Base-by-base conservation (phyloP, 1,140 invertebrate genomes). In the Tetragnatha versicolor region DNA sequence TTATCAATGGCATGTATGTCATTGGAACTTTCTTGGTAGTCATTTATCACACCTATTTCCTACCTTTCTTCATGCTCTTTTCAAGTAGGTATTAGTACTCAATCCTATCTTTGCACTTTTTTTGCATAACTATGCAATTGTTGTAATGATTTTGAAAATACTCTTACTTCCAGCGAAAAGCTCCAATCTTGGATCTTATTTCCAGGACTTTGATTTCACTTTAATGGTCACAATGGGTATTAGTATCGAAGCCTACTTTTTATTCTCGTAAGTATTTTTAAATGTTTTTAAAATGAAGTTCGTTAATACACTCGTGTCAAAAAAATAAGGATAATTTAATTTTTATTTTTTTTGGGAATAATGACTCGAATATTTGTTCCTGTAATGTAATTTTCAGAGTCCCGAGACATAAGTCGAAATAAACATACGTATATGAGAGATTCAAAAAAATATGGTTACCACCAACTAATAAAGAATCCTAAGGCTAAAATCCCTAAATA, bases 1-100 rank as follows among this genome's bases (percentile, higher is more conserved):
- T 33, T 14, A 66, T 77, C 33, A 77, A 77, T n/a, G 73, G 73
- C n/a, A 77, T 77, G 73, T 77, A 55, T 12, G 73, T 66, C 3
- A 9, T 66, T 1, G 73, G 73, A 29, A 77, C 73, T 7, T 33
- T 65, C 14, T 39, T 77, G 22, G 73, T 77, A 12, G 47, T 77
- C 35, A 63, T 77, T 3, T 77, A 77, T 31, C 73, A 77, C 53
- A 77, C 73, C 0, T 77, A 77, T 27, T 77, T 77, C 27, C 17
- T 77, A 29, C 73, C 73, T 6, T 77, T 77, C 42, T 65, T 77
- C 25, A 5, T 31, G 3, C 7, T 53, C 9, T 77, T 77, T 61
- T 27, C 73, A 9, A 77, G 73, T 77, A 77, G 66, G 73, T 75
- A 9, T 20, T 27, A 4, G 10, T 61, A 61, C 12, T 45, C 20